Evolutionary conservation across 2,888 invertebrate genomes (phyloP), one percentile per base, ranked within the genome.

Genomic region (Drosophila emarginata): DNA sequence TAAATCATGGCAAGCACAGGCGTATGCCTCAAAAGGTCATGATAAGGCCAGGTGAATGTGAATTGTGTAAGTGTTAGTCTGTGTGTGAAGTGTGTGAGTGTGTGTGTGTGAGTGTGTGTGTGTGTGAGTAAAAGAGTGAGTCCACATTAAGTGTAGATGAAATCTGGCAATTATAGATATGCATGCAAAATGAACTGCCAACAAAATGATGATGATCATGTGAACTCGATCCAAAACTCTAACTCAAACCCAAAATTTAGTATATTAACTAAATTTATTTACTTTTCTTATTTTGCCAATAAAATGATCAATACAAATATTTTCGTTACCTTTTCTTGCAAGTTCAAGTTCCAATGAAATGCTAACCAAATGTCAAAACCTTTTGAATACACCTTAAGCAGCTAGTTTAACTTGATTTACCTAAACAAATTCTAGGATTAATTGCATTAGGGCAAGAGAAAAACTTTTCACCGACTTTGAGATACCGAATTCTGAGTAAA

Each of bases 91-190:
- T 45, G 58, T 4, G 60, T 67, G 67, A 67, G 74, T 70, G 74
- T 67, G 59, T 67, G 74, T 45, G 58, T 4, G 26, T 15, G 21
- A 23, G n/a, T 21, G 23, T 37, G 59, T 40, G 39, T 9, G 14
- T 6, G 11, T 14, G 26, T 12, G n/a, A 1, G 56, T 12, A 0
- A 23, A 28, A 23, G 45, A 36, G 11, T 9, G 14, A 4, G 26
- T 71, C 67, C 50, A 59, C 74, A 67, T 74, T 71, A 71, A 74
- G 74, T 74, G 59, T 64, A 74, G 66, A 40, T 67, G 60, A 71
- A 75, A 71, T 71, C 74, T 53, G 52, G 71, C 71, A 74, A 74
- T 71, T 71, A 71, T 67, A 71, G 71, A 74, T 71, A 71, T 74
- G 74, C 54, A 54, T 74, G 60, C 60, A 74, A 57, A 70, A 70